These are phyloP conservation scores for Ips nitidus DNA, from an alignment of 1,140 invertebrate genomes.

Conservation along the genomic window DNA sequence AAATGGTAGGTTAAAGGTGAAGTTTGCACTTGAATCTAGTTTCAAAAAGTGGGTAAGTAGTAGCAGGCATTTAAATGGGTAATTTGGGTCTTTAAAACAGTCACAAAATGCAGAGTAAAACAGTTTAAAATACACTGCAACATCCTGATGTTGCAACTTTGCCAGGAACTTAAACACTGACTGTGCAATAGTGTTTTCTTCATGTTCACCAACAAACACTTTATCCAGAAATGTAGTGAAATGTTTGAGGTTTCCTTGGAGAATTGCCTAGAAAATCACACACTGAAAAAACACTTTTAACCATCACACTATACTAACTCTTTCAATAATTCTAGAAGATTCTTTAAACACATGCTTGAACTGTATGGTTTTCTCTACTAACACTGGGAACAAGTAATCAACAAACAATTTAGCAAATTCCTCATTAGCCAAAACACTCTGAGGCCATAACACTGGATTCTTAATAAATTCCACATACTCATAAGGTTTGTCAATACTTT, in stretches of 20 bases:
- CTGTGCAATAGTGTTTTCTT: constrained; percentile 30
- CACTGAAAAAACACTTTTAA: too few relatives aligned
- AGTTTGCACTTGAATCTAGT: constrained; percentile 40
- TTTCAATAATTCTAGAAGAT: constrained; percentile 38
- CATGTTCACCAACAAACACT: constrained; percentile 32
- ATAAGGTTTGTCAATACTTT: constrained; percentile 21
- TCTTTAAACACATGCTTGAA: constrained; percentile 39
- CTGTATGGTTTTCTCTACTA: constrained; percentile 33
- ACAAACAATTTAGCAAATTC: constrained; percentile 41
- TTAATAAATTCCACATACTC: constrained; percentile 33
- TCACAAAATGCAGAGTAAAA: constrained; percentile 40
- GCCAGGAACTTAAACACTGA: constrained; percentile 34
- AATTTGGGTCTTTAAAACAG: constrained; percentile 34
- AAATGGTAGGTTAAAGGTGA: constrained; percentile 18
- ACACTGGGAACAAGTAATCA: constrained; percentile 22
- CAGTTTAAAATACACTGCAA: constrained; percentile 36
- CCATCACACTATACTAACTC: constrained; percentile 36
- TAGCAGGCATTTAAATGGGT: constrained; percentile 41
- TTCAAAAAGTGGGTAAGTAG: constrained; percentile 40
- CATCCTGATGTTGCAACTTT: constrained; percentile 22
- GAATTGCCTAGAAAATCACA: constrained; percentile 20
- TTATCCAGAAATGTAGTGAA: constrained; percentile 37
- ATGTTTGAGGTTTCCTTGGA: constrained; percentile 34
- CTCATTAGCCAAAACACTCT: constrained; percentile 30
- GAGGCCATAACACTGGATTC: constrained; percentile 36